Conservation (phyloP, 2,797 vertebrate species). For the Falco cherrug region DNA sequence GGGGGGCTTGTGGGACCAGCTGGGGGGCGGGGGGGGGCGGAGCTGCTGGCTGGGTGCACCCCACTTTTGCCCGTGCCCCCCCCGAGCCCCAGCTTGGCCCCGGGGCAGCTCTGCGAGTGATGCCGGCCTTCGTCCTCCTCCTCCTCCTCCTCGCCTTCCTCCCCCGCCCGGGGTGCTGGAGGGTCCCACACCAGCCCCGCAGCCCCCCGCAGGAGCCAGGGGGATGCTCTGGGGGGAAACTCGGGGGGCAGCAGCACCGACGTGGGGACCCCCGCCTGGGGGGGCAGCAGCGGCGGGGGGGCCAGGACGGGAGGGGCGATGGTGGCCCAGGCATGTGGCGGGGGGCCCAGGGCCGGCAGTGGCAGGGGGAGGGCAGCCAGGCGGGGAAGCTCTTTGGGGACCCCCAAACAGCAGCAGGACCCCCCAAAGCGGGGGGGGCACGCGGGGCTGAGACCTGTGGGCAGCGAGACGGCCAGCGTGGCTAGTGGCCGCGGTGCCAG, state of each 20-base stretch:
- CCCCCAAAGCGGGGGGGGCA: background rate
- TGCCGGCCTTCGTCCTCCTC: background rate
- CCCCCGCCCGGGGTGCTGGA: background rate
- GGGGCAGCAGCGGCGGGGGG: background rate
- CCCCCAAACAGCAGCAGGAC: background rate
- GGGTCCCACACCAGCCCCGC: background rate
- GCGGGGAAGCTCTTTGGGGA: background rate
- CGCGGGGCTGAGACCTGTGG: background rate
- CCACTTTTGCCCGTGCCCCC: background rate
- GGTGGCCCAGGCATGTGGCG: background rate
- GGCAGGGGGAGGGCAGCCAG: background rate
- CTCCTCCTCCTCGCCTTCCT: background rate
- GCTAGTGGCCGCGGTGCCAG: no score
- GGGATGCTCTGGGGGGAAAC: background rate
- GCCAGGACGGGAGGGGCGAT: background rate
- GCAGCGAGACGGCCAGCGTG: background rate
- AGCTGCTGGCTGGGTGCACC: background rate
- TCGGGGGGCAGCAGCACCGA: background rate
- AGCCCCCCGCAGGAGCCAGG: background rate
- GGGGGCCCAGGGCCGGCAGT: background rate
- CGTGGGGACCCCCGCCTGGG: background rate
- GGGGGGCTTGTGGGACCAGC: constrained; percentile 1
- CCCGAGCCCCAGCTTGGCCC: background rate
- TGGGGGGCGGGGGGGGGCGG: background rate
- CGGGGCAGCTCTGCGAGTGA: background rate